phyloP scores from a whole-genome alignment of 2,113 vertebrate genomes.

The Rhadina sibilatrix region DNA sequence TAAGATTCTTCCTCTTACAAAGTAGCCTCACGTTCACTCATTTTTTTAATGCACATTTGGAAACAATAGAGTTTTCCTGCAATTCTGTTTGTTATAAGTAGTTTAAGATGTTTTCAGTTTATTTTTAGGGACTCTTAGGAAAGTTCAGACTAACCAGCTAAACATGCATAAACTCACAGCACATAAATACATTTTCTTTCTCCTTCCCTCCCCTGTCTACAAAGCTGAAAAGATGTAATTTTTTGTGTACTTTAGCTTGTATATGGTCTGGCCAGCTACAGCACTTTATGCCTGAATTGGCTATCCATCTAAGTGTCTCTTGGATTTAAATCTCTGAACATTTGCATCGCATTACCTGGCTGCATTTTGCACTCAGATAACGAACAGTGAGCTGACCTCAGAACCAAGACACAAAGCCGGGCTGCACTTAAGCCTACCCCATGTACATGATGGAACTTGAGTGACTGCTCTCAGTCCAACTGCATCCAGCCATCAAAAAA shows the following conservation, averaged over 20 bases:
- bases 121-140: constrained; percentile 19
- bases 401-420: background rate
- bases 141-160: background rate
- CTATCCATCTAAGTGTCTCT: background rate
- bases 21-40: background rate
- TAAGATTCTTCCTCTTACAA: background rate
- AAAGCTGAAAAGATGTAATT: background rate
- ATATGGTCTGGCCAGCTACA: background rate
- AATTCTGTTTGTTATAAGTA: background rate
- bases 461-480: background rate
- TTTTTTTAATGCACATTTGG: background rate
- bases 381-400: background rate
- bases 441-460: background rate
- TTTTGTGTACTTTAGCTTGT: background rate
- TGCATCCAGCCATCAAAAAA: background rate
- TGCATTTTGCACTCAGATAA: background rate
- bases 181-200: background rate
- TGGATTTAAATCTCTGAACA: background rate
- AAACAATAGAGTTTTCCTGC: constrained; percentile 40
- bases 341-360: background rate
- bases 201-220: background rate
- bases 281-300: background rate
- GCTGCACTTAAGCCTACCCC: background rate
- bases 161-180: background rate
- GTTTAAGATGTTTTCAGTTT: background rate